These are phyloP conservation scores for Hystrix cristata DNA, from an alignment of 2,113 vertebrate species.

Conservation along the genomic window DNA sequence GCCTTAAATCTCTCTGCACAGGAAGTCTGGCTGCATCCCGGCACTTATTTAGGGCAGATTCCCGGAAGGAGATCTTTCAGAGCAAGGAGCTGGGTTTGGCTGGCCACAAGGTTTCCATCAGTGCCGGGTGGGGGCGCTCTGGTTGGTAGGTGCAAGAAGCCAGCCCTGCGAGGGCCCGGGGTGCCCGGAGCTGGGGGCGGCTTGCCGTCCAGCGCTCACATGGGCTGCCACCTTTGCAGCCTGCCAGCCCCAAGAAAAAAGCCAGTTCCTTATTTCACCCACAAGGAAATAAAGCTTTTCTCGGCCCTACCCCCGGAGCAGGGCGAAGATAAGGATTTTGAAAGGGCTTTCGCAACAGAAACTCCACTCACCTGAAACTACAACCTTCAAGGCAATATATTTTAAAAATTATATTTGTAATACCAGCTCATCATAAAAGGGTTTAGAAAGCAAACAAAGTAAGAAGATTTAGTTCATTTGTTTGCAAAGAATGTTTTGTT, in stretches of 20 bases:
- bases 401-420: neutral
- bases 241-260: accelerated
- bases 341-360: neutral
- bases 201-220: neutral
- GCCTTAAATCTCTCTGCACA: neutral
- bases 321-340: slow-evolving; percentile 44
- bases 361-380: neutral
- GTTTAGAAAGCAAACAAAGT: neutral
- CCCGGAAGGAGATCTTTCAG: neutral
- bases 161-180: neutral
- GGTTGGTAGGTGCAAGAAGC: neutral
- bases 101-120: neutral
- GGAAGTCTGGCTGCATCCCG: neutral
- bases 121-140: neutral
- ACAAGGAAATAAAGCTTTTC: slow-evolving; percentile 41
- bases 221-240: neutral
- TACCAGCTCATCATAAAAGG: neutral
- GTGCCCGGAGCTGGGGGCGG: neutral
- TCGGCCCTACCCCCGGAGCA: neutral
- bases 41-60: neutral
- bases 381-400: neutral
- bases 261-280: slow-evolving; percentile 54
- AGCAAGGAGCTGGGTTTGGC: neutral
- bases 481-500: neutral
- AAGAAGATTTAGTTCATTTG: neutral